Conservation (phyloP, 2,113 vertebrate genomes). For the Strix uralensis region DNA sequence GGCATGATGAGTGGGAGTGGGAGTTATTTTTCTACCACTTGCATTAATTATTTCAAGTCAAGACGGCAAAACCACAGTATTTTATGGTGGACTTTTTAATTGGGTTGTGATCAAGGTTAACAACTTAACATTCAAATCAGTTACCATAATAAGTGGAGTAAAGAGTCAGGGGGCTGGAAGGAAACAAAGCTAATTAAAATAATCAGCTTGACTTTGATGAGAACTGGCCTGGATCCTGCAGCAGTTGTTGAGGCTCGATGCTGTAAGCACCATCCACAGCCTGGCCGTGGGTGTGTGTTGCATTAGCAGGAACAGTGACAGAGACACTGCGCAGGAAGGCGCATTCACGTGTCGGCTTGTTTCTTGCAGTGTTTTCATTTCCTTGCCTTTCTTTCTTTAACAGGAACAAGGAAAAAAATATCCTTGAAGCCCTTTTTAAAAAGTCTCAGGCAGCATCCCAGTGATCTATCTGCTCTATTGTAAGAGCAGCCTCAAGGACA, state of each 20-base stretch:
- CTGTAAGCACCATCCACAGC: neutral
- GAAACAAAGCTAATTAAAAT: constrained; percentile 35
- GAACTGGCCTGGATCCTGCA: constrained; percentile 49
- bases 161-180: neutral
- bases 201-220: constrained; percentile 23
- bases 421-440: neutral
- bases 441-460: neutral
- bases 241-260: neutral
- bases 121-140: neutral
- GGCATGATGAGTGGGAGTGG: neutral
- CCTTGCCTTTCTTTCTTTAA: neutral
- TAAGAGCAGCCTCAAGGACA: neutral
- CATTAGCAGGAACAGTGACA: neutral
- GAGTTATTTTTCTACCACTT: neutral
- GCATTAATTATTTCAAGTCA: neutral
- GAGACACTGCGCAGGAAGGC: neutral
- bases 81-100: neutral
- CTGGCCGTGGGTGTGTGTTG: constrained; percentile 18
- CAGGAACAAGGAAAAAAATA: neutral
- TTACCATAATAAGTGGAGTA: neutral
- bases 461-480: neutral
- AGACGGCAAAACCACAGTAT: neutral
- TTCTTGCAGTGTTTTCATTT: neutral
- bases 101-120: neutral
- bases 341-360: neutral